Evolutionary conservation across 1,140 invertebrate genomes (phyloP).

Genomic region (Drosophila paulistorum): DNA sequence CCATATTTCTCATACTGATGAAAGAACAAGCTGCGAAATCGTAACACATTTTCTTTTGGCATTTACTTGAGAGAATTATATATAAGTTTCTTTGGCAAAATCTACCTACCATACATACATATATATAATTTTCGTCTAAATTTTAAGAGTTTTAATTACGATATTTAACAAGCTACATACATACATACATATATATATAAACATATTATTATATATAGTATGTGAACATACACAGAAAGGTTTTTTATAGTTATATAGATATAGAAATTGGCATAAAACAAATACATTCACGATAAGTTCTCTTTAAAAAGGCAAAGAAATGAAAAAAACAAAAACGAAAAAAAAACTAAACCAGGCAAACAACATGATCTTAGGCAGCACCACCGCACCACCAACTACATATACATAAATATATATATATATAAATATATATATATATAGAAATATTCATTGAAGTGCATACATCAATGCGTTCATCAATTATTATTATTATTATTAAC

Average conservation of each 20-base stretch:
- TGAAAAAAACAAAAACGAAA: not conserved
- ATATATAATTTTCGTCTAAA: conserved; percentile 79
- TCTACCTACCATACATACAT: conserved; percentile 22
- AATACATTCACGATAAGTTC: conserved; percentile 55
- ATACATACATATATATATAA: conserved; percentile 30
- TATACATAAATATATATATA: not conserved
- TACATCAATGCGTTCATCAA: not conserved
- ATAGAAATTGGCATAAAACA: conserved; percentile 60
- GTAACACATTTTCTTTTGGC: conserved; percentile 60
- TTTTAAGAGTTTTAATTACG: conserved; percentile 63
- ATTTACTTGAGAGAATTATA: conserved; percentile 78
- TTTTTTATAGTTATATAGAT: conserved; percentile 62
- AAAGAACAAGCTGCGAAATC: conserved; percentile 16
- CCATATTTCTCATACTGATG: conserved; percentile 15
- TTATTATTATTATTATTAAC: not conserved
- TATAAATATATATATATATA: not conserved
- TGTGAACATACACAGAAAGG: not conserved
- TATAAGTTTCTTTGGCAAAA: conserved; percentile 47
- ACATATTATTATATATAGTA: conserved; percentile 29
- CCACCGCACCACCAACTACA: conserved; percentile 53
- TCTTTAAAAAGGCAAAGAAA: conserved; percentile 31
- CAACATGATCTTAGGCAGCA: conserved; percentile 39
- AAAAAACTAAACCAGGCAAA: conserved; percentile 12
- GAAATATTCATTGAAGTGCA: not conserved
- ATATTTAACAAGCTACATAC: conserved; percentile 29